Percentiles rank a stretch among this genome's conserved stretches.
These are phyloP conservation scores for Zoroaster sp. DNA, from an alignment of 53 echinoderm and acorn worm species.

Conservation along the genomic window DNA sequence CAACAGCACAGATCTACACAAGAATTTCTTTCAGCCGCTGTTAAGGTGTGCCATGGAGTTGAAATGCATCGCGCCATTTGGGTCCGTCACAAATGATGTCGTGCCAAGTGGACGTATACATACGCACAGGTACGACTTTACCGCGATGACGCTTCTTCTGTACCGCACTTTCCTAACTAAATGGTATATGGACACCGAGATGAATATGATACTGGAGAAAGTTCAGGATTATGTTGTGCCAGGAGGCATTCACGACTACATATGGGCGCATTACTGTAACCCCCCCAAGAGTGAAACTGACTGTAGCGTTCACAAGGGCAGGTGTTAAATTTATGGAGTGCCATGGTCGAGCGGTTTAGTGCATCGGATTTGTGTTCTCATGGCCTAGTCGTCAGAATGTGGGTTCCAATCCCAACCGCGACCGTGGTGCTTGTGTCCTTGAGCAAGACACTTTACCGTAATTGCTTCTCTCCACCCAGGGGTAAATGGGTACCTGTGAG, in stretches of 20 bases:
- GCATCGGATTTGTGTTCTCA: no score
- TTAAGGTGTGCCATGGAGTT: conserved; percentile 59
- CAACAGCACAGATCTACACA: conserved; percentile 65
- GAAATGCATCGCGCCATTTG: conserved; percentile 82
- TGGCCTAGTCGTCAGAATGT: no score
- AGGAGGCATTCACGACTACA: conserved; percentile 72
- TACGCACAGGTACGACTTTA: conserved; percentile 78
- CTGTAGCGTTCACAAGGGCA: conserved; percentile 64
- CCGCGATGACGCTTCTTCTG: conserved; percentile 70
- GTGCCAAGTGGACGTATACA: conserved; percentile 49
- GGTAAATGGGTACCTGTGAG: no score
- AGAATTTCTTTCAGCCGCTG: conserved; percentile 71
- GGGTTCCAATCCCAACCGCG: no score
- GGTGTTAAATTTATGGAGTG: conserved; percentile 73
- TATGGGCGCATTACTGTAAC: conserved; percentile 97
- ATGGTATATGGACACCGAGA: conserved; percentile 60
- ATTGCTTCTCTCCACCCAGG: no score
- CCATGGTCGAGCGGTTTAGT: no score
- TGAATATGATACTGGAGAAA: conserved; percentile 56
- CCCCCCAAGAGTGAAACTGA: conserved; percentile 90
- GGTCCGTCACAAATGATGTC: conserved; percentile 35
- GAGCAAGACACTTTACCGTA: no score
- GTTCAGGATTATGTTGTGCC: conserved; percentile 60
- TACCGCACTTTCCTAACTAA: conserved; percentile 60
- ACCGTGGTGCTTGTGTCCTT: no score